Evolutionary conservation across 2,888 invertebrate species (phyloP), one percentile per base, ranked within the genome.

Genomic region (Trissolcus japonicus): DNA sequence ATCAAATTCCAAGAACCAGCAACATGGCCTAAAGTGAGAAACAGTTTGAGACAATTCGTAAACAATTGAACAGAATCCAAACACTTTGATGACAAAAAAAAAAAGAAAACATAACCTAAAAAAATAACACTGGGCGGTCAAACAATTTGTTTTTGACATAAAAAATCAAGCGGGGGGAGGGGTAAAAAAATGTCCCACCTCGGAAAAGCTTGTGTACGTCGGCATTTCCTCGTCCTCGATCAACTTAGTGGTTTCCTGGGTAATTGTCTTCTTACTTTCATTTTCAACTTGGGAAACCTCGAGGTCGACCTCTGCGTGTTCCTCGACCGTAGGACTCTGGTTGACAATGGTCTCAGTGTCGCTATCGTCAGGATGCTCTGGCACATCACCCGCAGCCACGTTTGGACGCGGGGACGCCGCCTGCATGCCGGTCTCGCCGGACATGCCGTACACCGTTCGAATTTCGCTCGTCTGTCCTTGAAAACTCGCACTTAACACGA

Each of bases 371-470:
- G 46, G 16, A 3, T 16, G 16, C 35, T 57, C 19, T 9, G 16
- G 14, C 16, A 17, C 41, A 55, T 56, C 57, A 40, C 62, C 74
- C 57, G 53, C 53, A 57, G 16, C 67, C 63, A 59, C 74, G 63
- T 63, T 61, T 46, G 63, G 67, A 67, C 74, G 57, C 67, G 67
- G 67, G 46, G 74, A 62, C n/a, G 46, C 35, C 19, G 57, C 19
- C 43, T 53, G 74, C 68, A 67, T 59, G 74, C 68, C 74, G 74
- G 74, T 62, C 48, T 62, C 67, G 56, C 68, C 74, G 74, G 74
- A 68, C 74, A 75, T 75, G 74, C 67, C 35, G 53, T 11, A 11
- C n/a, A 6, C 40, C 14, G 29, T 6, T 17, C 25, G 54, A n/a
- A 4, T 13, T n/a, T 55, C 21, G 46, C 4, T 14, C 17, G 43